Conservation (phyloP, 1,140 invertebrate species). For the Atopsyche davidsoni region DNA sequence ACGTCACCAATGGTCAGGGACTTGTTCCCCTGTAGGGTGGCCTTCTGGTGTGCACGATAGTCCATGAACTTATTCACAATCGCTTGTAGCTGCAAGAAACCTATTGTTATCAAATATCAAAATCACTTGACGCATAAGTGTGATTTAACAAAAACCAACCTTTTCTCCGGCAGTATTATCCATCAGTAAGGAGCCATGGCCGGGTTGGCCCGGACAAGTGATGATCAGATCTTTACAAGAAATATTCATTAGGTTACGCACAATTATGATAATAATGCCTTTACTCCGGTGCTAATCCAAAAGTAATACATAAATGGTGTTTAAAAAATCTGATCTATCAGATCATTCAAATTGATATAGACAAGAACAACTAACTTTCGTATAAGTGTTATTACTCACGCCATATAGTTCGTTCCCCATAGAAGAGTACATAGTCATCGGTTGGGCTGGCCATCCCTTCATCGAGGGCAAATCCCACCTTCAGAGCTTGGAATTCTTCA, state of each 20-base stretch:
- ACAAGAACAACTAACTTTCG: too few relatives aligned
- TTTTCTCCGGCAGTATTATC: slow-evolving; percentile 80
- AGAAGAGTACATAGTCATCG: slow-evolving; percentile 66
- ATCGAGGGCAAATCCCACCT: slow-evolving; percentile 85
- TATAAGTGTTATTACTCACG: slow-evolving; percentile 46
- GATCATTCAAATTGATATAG: too few relatives aligned
- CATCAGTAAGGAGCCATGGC: slow-evolving; percentile 77
- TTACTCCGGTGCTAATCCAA: too few relatives aligned
- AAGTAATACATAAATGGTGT: too few relatives aligned
- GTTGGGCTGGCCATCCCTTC: slow-evolving; percentile 72
- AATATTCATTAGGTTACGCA: not conserved
- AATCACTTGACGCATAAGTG: not conserved
- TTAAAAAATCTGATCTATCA: too few relatives aligned
- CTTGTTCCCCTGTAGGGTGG: slow-evolving; percentile 52
- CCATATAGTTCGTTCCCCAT: slow-evolving; percentile 71
- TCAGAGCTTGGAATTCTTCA: slow-evolving; percentile 71
- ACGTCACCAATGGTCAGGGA: slow-evolving; percentile 67
- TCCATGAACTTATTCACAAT: slow-evolving; percentile 67
- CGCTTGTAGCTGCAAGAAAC: slow-evolving; percentile 43
- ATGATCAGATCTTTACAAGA: slow-evolving; percentile 24
- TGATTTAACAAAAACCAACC: slow-evolving; percentile 23
- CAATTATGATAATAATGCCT: too few relatives aligned
- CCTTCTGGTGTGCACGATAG: slow-evolving; percentile 56
- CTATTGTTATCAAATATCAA: not conserved
- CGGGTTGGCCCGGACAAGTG: slow-evolving; percentile 57